Evolutionary conservation across 1,140 invertebrate genomes (phyloP).

Genomic region (Drosophila kurseongensis): DNA sequence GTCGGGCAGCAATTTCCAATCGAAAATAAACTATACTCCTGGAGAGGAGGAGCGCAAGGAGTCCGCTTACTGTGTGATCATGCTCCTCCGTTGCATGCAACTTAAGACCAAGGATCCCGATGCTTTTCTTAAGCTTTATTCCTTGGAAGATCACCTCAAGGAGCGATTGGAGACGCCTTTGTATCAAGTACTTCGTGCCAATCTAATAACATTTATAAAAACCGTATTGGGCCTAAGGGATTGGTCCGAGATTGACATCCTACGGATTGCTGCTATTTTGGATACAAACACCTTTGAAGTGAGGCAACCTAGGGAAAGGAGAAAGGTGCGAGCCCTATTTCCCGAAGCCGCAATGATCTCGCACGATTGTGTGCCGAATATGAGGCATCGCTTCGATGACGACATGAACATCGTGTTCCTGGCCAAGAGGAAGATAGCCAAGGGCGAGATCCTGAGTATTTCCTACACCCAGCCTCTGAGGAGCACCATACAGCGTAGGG

Average conservation of each 20-base stretch:
- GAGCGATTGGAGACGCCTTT: conserved; percentile 86
- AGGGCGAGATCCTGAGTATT: conserved; percentile 88
- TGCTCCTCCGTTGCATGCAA: conserved; percentile 88
- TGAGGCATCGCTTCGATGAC: conserved; percentile 87
- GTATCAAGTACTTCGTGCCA: conserved; percentile 86
- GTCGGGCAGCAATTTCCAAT: conserved; percentile 86
- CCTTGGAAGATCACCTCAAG: conserved; percentile 87
- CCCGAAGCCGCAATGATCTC: conserved; percentile 87
- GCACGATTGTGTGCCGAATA: conserved; percentile 88
- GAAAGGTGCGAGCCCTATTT: conserved; percentile 87
- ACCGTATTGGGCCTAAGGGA: conserved; percentile 86
- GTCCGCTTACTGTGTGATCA: conserved; percentile 87
- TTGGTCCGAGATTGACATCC: conserved; percentile 86
- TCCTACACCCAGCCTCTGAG: conserved; percentile 89
- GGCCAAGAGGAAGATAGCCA: conserved; percentile 87
- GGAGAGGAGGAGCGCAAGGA: conserved; percentile 85
- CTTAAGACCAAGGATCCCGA: conserved; percentile 86
- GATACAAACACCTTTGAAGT: conserved; percentile 89
- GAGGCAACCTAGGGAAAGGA: conserved; percentile 83
- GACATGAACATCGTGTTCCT: conserved; percentile 85
- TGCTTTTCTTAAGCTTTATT: conserved; percentile 86
- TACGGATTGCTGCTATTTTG: conserved; percentile 88
- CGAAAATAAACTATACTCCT: conserved; percentile 85
- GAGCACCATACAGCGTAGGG: conserved; percentile 87
- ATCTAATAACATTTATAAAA: conserved; percentile 87